Evolutionary conservation across 2,113 vertebrate genomes (phyloP).

Genomic region (Galbula dea): DNA sequence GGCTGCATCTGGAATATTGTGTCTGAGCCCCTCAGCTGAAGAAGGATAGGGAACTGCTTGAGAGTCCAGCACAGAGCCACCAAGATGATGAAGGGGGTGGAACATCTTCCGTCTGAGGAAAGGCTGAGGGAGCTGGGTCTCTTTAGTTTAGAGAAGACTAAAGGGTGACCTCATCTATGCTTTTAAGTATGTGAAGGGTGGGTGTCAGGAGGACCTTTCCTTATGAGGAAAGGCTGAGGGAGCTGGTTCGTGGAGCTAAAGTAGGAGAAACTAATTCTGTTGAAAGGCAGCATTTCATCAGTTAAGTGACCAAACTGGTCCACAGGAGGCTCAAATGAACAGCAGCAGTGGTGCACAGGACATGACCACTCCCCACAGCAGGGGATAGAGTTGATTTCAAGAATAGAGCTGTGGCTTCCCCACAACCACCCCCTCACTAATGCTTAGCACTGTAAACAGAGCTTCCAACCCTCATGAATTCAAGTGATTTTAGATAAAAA

Average conservation of each 20-base stretch:
- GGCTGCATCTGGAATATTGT: no score
- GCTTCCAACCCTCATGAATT: not conserved
- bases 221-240: no score
- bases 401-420: not conserved
- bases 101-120: no score
- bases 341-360: not conserved
- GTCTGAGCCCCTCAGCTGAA: no score
- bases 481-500: not conserved
- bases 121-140: no score
- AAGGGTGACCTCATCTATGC: no score
- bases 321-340: not conserved
- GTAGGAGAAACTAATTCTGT: not conserved
- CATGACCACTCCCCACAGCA: fast-evolving
- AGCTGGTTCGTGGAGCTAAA: not conserved
- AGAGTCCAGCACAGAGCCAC: no score
- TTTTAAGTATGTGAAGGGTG: no score
- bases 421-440: not conserved
- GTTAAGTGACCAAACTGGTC: not conserved
- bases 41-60: no score
- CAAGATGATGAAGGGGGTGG: no score
- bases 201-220: no score
- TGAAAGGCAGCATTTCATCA: not conserved
- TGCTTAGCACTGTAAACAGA: not conserved
- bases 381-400: not conserved
- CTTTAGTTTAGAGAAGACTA: no score